These are phyloP conservation scores for Coilia nasus DNA, from an alignment of 2,797 vertebrate species.

Conservation along the genomic window DNA sequence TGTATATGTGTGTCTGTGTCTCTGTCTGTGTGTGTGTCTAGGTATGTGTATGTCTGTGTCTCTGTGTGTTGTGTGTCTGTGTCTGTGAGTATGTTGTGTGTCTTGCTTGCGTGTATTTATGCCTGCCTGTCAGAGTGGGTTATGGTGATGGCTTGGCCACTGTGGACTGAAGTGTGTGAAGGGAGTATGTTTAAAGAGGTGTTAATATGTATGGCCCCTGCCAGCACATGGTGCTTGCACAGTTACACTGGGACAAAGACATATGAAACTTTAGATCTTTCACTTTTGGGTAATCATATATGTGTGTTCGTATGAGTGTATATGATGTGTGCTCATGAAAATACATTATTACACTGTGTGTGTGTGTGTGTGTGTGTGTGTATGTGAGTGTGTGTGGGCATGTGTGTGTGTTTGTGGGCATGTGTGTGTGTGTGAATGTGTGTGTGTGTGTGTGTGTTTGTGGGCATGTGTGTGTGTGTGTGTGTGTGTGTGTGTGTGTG, in stretches of 20 bases:
- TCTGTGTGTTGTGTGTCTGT: no score
- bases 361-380: background rate
- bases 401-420: background rate
- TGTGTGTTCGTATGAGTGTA: background rate
- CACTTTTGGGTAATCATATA: background rate
- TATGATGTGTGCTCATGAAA: background rate
- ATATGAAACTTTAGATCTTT: background rate
- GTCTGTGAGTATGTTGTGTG: no score
- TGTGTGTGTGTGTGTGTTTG: background rate
- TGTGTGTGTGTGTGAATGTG: background rate
- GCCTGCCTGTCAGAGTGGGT: background rate
- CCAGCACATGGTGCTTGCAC: background rate
- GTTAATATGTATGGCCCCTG: background rate
- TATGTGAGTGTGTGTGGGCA: no score
- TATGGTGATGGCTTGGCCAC: background rate
- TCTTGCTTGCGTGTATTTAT: background rate
- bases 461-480: background rate
- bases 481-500: background rate
- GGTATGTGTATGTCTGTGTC: no score
- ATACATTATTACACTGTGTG: background rate
- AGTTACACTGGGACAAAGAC: background rate
- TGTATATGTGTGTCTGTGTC: background rate
- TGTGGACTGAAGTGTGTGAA: background rate
- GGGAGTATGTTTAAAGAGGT: background rate
- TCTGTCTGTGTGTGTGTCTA: no score